Conservation (phyloP, 2,797 vertebrate genomes). For the Gallirallus australis region DNA sequence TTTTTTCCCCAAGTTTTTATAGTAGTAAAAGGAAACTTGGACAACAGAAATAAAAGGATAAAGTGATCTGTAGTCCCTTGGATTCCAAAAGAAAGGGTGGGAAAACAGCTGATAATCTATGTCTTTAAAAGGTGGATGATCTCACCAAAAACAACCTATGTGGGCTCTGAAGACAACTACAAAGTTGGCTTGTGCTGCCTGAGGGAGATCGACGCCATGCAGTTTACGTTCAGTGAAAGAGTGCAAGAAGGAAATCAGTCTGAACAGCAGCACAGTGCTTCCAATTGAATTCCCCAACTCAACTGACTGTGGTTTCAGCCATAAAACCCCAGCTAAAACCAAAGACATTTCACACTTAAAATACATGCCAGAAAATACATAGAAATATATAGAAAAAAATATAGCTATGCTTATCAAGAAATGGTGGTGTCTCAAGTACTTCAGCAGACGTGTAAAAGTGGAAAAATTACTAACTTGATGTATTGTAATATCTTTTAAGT, state of each 20-base stretch:
- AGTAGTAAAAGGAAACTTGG: not conserved
- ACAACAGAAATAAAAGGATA: not conserved
- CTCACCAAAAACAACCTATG: not conserved
- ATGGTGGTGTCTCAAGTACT: not conserved
- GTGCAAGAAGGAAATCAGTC: not conserved
- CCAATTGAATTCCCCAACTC: not conserved
- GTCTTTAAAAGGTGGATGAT: not conserved
- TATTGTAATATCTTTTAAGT: not conserved
- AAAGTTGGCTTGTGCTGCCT: not conserved
- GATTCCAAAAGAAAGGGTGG: not conserved
- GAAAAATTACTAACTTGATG: not conserved
- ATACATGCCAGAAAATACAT: not conserved
- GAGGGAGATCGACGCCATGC: not conserved
- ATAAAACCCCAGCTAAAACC: not conserved
- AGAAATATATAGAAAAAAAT: not conserved
- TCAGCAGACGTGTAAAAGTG: not conserved
- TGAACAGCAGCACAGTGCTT: not conserved
- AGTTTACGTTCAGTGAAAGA: not conserved
- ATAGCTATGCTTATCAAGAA: not conserved
- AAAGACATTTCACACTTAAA: not conserved
- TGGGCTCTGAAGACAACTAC: not conserved
- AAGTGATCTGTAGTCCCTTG: not conserved
- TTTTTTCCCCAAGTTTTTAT: not conserved
- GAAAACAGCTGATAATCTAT: not conserved
- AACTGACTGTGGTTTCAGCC: not conserved